Conservation (phyloP, 2,888 invertebrate species). For the Ennomos erosarius region DNA sequence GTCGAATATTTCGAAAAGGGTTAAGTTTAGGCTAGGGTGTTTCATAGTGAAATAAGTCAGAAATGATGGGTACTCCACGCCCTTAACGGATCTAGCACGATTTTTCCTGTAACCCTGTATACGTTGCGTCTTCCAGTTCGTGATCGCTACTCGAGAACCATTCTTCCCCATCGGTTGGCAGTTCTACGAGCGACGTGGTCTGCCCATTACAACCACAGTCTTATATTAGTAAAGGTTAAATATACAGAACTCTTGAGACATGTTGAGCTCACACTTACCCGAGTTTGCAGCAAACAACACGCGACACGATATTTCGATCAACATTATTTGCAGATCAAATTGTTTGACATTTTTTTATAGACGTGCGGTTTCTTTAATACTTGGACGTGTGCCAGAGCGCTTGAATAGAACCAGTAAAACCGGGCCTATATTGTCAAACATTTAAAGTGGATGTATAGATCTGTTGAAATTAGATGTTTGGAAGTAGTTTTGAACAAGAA, state of each 20-base stretch:
- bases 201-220: too few species aligned
- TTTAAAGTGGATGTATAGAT: not conserved
- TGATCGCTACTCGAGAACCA: too few species aligned
- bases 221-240: not conserved
- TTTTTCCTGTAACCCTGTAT: too few species aligned
- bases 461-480: constrained; percentile 4
- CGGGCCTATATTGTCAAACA: constrained; percentile 3
- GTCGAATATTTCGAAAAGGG: too few species aligned
- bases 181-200: too few species aligned
- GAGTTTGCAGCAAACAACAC: constrained; percentile 11
- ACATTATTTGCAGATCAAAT: constrained; percentile 41
- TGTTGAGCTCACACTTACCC: not conserved
- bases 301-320: constrained; percentile 29
- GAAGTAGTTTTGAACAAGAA: constrained; percentile 4
- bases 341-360: constrained; percentile 39
- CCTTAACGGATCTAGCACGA: too few species aligned
- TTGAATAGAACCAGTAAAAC: constrained; percentile 11
- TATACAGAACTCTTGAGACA: constrained; percentile 9
- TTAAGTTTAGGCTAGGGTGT: too few species aligned
- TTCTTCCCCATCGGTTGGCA: too few species aligned
- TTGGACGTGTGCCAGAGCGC: constrained; percentile 25
- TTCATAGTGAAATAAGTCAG: too few species aligned
- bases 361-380: constrained; percentile 28
- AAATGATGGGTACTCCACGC: too few species aligned
- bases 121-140: too few species aligned